These are phyloP conservation scores for Phalanger gymnotis DNA, from an alignment of 2,797 vertebrate species.

Conservation along the genomic window DNA sequence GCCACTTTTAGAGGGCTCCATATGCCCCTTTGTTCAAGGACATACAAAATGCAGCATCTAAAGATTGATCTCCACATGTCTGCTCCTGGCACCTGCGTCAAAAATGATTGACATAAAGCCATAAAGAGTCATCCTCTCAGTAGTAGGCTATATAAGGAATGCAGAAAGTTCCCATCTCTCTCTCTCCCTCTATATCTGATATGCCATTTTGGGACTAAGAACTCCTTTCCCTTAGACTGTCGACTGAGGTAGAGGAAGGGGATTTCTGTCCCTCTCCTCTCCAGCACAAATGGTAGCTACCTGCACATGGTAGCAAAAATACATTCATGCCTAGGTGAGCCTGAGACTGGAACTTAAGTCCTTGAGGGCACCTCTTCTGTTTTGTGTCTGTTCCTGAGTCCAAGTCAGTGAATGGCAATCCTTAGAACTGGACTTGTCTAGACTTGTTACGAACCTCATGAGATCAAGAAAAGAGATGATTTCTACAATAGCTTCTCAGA, in stretches of 20 bases:
- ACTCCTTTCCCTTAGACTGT: background rate
- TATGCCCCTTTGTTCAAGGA: background rate
- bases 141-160: background rate
- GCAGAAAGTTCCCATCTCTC: background rate
- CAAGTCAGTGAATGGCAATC: background rate
- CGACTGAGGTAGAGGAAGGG: background rate
- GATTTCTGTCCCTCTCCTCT: background rate
- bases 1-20: background rate
- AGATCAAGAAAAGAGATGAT: background rate
- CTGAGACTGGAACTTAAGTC: background rate
- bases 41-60: background rate
- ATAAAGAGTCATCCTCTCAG: background rate
- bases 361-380: background rate
- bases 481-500: background rate
- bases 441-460: background rate
- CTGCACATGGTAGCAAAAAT: background rate
- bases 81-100: background rate
- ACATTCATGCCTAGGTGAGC: background rate
- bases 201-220: background rate
- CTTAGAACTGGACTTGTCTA: background rate
- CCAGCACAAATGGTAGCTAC: background rate
- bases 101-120: background rate
- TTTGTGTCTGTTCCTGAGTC: background rate
- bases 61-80: background rate
- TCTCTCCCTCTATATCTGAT: background rate